Conservation (phyloP, 2,113 vertebrate species). For the Meriones unguiculatus region DNA sequence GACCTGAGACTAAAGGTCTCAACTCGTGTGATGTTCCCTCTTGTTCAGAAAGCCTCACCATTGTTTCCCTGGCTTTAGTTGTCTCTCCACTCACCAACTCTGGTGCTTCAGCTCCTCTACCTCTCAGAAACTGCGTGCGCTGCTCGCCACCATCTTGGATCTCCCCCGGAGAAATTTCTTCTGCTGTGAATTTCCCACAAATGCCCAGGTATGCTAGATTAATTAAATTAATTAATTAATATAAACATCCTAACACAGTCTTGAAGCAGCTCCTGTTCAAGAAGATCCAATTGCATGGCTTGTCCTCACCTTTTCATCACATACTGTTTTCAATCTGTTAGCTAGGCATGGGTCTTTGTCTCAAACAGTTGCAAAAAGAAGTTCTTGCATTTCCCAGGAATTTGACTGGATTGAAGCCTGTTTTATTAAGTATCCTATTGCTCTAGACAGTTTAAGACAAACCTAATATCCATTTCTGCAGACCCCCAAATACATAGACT, state of each 20-base stretch:
- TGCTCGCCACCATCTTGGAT: too few relatives aligned
- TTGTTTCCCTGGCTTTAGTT: too few relatives aligned
- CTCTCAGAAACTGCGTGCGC: too few relatives aligned
- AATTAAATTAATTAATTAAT: too few relatives aligned
- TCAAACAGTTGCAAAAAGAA: neutral
- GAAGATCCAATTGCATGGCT: neutral
- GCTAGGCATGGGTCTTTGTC: neutral
- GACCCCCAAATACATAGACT: neutral
- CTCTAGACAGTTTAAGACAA: neutral
- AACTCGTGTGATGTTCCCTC: too few relatives aligned
- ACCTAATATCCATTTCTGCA: neutral
- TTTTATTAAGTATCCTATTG: constrained; percentile 13
- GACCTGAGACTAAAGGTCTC: too few relatives aligned
- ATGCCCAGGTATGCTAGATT: neutral
- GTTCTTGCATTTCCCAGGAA: neutral
- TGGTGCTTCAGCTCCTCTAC: too few relatives aligned
- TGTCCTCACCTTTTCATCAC: neutral
- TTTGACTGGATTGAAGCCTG: neutral
- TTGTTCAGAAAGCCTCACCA: too few relatives aligned
- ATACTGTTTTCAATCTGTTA: neutral
- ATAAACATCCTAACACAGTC: neutral
- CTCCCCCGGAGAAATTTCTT: neutral
- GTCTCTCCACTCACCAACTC: too few relatives aligned
- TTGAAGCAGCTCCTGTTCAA: neutral
- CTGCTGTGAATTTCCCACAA: neutral